A percentile compares a stretch with the other conserved stretches of the same genome.
phyloP scores from a whole-genome alignment of 2,888 invertebrate genomes.

The Leptinotarsa rubiginosa region DNA sequence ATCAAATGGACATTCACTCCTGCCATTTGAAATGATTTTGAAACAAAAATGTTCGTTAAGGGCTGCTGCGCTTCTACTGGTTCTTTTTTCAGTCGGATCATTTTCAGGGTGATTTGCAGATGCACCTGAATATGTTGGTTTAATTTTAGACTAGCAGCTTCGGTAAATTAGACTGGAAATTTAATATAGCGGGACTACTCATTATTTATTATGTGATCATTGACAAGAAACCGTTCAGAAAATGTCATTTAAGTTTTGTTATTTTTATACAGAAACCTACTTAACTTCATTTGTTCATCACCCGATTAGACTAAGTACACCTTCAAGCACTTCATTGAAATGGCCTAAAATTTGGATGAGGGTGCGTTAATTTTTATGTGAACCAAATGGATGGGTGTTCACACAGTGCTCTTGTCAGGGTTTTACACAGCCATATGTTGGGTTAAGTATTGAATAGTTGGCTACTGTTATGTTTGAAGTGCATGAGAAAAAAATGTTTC shows the following conservation, averaged over 20 bases:
- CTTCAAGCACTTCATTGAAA: slow-evolving; percentile 16
- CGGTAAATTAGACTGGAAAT: slow-evolving; percentile 59
- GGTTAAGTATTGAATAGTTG: no score
- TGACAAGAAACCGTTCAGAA: slow-evolving; percentile 27
- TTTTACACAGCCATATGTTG: no score
- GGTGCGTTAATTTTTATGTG: background rate
- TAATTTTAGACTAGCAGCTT: slow-evolving; percentile 56
- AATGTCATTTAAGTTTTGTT: slow-evolving; percentile 23
- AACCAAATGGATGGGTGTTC: background rate
- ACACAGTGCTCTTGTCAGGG: background rate
- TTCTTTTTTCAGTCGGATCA: background rate
- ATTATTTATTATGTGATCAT: slow-evolving; percentile 51
- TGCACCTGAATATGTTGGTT: background rate
- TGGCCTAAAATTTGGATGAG: slow-evolving; percentile 27
- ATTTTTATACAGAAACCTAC: slow-evolving; percentile 15
- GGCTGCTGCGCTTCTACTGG: slow-evolving; percentile 19
- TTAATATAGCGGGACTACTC: slow-evolving; percentile 46
- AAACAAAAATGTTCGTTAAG: slow-evolving; percentile 19
- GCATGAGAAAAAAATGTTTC: no score
- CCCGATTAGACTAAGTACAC: background rate
- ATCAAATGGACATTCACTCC: slow-evolving; percentile 28
- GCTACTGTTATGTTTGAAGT: no score
- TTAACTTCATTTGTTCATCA: background rate
- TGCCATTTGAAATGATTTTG: slow-evolving; percentile 29
- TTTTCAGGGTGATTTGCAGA: background rate